Evolutionary conservation across 2,888 invertebrate species (phyloP).

Genomic region (Sympetrum striolatum): DNA sequence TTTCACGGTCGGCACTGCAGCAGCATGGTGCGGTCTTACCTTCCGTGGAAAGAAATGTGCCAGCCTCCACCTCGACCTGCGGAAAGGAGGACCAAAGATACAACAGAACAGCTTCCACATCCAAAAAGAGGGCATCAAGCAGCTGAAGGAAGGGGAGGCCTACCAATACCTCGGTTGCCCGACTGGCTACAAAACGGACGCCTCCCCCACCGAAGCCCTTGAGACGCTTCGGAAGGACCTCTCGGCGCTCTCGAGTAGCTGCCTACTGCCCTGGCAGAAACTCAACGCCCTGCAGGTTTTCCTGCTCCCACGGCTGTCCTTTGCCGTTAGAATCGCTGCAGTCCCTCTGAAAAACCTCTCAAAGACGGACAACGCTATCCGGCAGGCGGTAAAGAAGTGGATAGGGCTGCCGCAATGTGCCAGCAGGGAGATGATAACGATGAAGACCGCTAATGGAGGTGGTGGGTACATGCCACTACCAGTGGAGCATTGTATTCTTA

Average conservation of each 20-base stretch:
- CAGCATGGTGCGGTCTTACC: slow-evolving; percentile 49
- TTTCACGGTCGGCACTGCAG: slow-evolving; percentile 4
- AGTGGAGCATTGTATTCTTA: neutral
- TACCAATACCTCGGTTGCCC: slow-evolving; percentile 55
- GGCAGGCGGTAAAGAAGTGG: neutral
- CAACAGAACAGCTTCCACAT: neutral
- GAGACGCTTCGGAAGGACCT: slow-evolving; percentile 45
- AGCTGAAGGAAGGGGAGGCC: slow-evolving; percentile 23
- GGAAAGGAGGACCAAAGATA: neutral
- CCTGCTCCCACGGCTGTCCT: slow-evolving; percentile 44
- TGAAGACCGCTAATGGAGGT: neutral
- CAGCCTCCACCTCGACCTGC: slow-evolving; percentile 48
- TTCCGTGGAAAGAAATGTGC: slow-evolving; percentile 54
- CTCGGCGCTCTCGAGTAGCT: neutral
- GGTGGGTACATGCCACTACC: slow-evolving; percentile 25
- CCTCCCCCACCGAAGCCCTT: slow-evolving; percentile 47
- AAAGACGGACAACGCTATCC: neutral
- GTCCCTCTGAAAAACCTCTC: neutral
- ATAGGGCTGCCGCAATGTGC: neutral
- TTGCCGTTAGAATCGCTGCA: neutral
- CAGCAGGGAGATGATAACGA: neutral
- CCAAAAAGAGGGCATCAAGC: neutral
- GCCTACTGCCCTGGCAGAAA: slow-evolving; percentile 51
- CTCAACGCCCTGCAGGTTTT: slow-evolving; percentile 50
- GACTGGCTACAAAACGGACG: slow-evolving; percentile 51